These are phyloP conservation scores for Scaptomyza cyrtandrae DNA, from an alignment of 2,888 invertebrate species.

Conservation along the genomic window DNA sequence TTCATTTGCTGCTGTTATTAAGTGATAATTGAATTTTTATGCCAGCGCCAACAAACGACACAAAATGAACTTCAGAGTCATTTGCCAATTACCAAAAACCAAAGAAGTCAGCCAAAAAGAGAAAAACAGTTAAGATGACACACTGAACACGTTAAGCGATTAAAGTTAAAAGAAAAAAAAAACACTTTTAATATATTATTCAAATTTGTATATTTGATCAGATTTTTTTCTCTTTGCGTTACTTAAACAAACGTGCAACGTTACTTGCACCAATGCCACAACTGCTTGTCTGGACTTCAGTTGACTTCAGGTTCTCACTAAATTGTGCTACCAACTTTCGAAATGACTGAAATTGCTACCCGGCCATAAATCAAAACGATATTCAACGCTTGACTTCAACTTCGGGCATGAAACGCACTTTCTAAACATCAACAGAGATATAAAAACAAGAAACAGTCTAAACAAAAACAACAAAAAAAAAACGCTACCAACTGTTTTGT, in stretches of 20 bases:
- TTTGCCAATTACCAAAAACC: conserved; percentile 31
- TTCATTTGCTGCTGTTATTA: conserved; percentile 71
- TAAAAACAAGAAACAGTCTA: too few relatives aligned
- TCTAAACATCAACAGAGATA: conserved; percentile 64
- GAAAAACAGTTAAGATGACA: conserved; percentile 19
- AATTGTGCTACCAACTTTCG: conserved; percentile 50
- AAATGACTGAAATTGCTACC: conserved; percentile 41
- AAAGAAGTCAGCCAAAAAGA: conserved; percentile 11
- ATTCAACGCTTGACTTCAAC: conserved; percentile 40
- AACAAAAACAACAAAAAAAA: too few relatives aligned
- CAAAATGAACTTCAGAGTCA: conserved; percentile 47
- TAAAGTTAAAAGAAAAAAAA: not conserved
- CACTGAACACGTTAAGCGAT: not conserved
- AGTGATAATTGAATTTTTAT: conserved; percentile 80
- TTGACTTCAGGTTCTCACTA: conserved; percentile 20
- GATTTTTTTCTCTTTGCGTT: not conserved
- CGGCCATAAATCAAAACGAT: conserved; percentile 62
- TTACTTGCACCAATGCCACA: conserved; percentile 9
- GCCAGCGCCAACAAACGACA: conserved; percentile 53
- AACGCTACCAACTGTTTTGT: conserved; percentile 39
- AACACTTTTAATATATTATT: too few relatives aligned
- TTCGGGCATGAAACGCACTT: conserved; percentile 73
- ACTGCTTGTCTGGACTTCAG: conserved; percentile 25
- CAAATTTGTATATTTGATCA: not conserved
- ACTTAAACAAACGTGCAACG: not conserved